phyloP scores from a whole-genome alignment of 2,797 vertebrate species.

The Tympanoctomys barrerae region DNA sequence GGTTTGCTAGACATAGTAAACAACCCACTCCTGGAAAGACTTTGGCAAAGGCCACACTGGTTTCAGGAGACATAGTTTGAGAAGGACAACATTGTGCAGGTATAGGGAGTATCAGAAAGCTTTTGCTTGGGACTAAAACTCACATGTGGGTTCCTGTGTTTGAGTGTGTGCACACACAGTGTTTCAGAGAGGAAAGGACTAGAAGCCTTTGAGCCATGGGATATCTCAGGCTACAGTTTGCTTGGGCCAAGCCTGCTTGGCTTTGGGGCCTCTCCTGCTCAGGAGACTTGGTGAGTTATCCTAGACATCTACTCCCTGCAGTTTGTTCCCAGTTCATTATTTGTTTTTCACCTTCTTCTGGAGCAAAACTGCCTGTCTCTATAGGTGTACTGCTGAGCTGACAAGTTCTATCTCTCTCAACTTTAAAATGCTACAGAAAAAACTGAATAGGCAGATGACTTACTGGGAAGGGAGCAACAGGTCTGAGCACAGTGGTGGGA shows the following conservation, averaged over 20 bases:
- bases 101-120: conserved; percentile 61
- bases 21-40: conserved; percentile 82
- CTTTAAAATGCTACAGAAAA: conserved; percentile 71
- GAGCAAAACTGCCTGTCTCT: conserved; percentile 77
- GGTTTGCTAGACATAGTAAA: conserved; percentile 80
- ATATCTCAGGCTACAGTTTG: neutral
- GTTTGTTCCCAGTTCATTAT: conserved; percentile 24
- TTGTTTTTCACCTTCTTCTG: conserved; percentile 66
- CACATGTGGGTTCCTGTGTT: neutral
- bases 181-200: conserved; percentile 41
- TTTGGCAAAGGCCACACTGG: conserved; percentile 82
- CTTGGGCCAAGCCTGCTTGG: neutral
- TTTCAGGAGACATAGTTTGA: conserved; percentile 78
- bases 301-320: conserved; percentile 9
- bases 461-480: conserved; percentile 80
- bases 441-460: conserved; percentile 83
- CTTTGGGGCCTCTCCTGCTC: neutral
- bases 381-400: conserved; percentile 79
- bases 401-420: conserved; percentile 83
- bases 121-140: conserved; percentile 51
- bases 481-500: conserved; percentile 56
- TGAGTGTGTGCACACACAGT: neutral
- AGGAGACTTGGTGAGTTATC: neutral
- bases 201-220: neutral
- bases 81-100: conserved; percentile 58